These are phyloP conservation scores for Orchestia grillus DNA, from an alignment of 1,140 invertebrate genomes.

Conservation along the genomic window DNA sequence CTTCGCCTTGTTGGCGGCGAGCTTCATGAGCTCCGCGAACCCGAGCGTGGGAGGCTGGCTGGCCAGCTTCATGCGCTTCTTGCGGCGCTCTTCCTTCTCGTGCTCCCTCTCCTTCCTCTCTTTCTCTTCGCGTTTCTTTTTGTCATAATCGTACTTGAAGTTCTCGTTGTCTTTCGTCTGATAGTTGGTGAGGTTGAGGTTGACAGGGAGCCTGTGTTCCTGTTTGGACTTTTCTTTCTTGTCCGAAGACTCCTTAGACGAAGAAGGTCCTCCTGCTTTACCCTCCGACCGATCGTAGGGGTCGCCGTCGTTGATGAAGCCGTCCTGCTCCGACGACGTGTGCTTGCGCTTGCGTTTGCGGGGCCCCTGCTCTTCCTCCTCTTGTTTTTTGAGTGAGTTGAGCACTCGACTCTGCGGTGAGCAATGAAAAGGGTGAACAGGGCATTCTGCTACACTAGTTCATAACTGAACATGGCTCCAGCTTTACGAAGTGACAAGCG, in stretches of 20 bases:
- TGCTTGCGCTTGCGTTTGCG: constrained; percentile 78
- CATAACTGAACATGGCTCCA: neutral
- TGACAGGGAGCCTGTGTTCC: constrained; percentile 48
- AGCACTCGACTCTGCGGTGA: constrained; percentile 77
- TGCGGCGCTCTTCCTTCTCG: constrained; percentile 37
- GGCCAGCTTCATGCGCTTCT: constrained; percentile 55
- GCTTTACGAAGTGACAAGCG: neutral
- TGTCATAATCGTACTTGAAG: constrained; percentile 72
- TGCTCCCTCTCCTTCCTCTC: constrained; percentile 42
- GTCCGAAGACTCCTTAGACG: neutral
- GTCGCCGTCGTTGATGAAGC: constrained; percentile 59
- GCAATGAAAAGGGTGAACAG: neutral
- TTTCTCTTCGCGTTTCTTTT: constrained; percentile 70
- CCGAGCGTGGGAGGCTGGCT: constrained; percentile 67
- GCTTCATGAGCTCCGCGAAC: constrained; percentile 69
- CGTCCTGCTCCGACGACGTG: constrained; percentile 69
- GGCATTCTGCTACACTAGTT: neutral
- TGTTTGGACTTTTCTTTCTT: constrained; percentile 41
- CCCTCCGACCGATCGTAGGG: neutral
- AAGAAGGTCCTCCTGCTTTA: neutral
- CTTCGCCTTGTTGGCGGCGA: constrained; percentile 65
- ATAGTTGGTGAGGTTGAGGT: constrained; percentile 65
- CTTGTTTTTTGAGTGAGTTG: constrained; percentile 80
- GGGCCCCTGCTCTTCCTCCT: constrained; percentile 80
- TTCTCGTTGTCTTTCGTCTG: constrained; percentile 70